phyloP scores from a whole-genome alignment of 2,888 invertebrate species.

The Allacma fusca region DNA sequence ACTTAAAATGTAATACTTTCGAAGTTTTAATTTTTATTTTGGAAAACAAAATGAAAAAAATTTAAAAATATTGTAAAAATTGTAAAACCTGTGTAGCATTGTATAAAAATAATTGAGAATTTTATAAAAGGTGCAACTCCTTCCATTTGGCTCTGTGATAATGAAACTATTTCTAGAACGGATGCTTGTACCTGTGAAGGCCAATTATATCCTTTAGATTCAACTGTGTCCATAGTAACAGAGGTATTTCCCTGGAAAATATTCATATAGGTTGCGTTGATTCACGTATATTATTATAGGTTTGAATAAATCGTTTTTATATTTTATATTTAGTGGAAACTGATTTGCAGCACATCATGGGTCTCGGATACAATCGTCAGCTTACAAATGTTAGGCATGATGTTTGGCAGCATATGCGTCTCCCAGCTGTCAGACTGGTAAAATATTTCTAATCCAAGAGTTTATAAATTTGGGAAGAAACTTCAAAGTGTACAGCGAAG shows the following conservation, averaged over 20 bases:
- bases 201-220: neutral
- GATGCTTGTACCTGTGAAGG: slow-evolving; percentile 16
- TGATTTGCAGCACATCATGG: slow-evolving; percentile 52
- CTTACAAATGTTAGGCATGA: slow-evolving; percentile 53
- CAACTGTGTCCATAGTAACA: slow-evolving; percentile 38
- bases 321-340: slow-evolving; percentile 38
- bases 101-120: too few relatives aligned
- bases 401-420: slow-evolving; percentile 49
- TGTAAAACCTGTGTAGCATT: neutral
- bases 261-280: too few relatives aligned
- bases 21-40: too few relatives aligned
- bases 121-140: slow-evolving; percentile 27
- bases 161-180: neutral
- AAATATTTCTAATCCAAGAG: too few relatives aligned
- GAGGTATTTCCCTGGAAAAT: slow-evolving; percentile 27
- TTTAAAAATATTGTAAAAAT: neutral
- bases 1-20: neutral
- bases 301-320: too few relatives aligned
- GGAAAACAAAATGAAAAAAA: neutral
- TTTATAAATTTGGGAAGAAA: too few relatives aligned
- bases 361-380: slow-evolving; percentile 55
- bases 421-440: slow-evolving; percentile 55
- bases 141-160: slow-evolving; percentile 21
- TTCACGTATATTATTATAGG: too few relatives aligned
- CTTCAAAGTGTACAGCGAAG: too few relatives aligned